Evolutionary conservation across 2,113 vertebrate species (phyloP).

Genomic region (Neogobius melanostomus): DNA sequence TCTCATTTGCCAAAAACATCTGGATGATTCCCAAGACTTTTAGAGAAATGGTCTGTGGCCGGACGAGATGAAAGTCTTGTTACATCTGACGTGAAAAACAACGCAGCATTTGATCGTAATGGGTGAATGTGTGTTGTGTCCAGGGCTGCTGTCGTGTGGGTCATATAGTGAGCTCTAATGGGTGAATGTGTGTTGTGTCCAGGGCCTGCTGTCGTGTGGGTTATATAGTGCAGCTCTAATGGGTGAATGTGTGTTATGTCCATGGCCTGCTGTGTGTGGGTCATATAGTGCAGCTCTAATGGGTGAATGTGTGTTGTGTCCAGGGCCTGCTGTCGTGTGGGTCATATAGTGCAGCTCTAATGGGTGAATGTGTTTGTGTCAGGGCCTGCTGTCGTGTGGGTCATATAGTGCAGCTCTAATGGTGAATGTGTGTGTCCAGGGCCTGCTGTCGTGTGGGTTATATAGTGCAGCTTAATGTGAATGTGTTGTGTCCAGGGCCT

Average conservation of each 20-base stretch:
- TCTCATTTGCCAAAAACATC: too few relatives aligned
- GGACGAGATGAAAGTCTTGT: too few relatives aligned
- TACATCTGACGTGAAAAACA: too few relatives aligned
- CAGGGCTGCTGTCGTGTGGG: too few relatives aligned
- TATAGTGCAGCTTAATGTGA: too few relatives aligned
- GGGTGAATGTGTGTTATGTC: background rate
- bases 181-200: background rate
- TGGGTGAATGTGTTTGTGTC: background rate
- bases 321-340: slow-evolving; percentile 88
- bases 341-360: too few relatives aligned
- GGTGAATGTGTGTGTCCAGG: slow-evolving; percentile 60
- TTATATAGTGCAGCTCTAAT: too few relatives aligned
- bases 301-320: background rate
- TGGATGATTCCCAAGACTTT: too few relatives aligned
- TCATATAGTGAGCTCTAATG: background rate
- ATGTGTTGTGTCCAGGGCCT: background rate
- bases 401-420: background rate
- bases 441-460: slow-evolving; percentile 86
- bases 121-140: background rate
- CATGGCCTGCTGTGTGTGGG: too few relatives aligned
- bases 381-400: too few relatives aligned
- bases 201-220: slow-evolving; percentile 89
- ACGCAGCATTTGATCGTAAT: too few relatives aligned
- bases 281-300: background rate
- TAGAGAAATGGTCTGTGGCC: too few relatives aligned